Evolutionary conservation across 2,113 vertebrate species (phyloP).

Genomic region (Syrrhaptes paradoxus): DNA sequence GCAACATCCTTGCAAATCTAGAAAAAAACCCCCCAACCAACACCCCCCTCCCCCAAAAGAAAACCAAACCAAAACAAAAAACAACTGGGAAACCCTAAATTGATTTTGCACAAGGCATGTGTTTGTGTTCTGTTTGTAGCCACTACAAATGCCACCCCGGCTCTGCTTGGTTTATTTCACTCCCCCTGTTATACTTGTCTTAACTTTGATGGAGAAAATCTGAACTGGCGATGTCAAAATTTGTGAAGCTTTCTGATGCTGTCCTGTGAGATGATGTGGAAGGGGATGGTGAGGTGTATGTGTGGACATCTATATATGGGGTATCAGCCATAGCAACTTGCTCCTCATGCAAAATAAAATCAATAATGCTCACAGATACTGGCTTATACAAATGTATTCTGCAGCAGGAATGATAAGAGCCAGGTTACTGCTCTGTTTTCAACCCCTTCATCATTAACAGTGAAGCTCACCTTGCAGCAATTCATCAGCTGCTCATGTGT

Average conservation of each 20-base stretch:
- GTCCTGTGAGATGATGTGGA: neutral
- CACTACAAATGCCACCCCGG: neutral
- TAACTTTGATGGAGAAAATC: neutral
- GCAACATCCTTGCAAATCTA: neutral
- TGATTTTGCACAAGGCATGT: neutral
- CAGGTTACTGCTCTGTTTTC: neutral
- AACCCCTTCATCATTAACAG: neutral
- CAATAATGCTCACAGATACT: neutral
- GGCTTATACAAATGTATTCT: neutral
- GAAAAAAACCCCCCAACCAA: neutral
- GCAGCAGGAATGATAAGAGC: neutral
- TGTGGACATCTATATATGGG: fast-evolving
- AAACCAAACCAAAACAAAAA: neutral
- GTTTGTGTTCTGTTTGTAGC: neutral
- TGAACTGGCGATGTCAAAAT: neutral
- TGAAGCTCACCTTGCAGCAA: neutral
- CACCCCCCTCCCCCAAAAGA: too few species aligned
- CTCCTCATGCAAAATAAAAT: neutral
- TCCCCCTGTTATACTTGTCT: neutral
- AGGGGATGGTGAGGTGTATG: neutral
- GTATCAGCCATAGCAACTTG: neutral
- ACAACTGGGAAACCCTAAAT: fast-evolving
- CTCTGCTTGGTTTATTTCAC: neutral
- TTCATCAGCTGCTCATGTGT: neutral
- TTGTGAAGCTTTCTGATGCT: neutral